Base-by-base conservation (phyloP, 37 sponge, comb jelly and placozoan species). In the Tethya wilhelma region DNA sequence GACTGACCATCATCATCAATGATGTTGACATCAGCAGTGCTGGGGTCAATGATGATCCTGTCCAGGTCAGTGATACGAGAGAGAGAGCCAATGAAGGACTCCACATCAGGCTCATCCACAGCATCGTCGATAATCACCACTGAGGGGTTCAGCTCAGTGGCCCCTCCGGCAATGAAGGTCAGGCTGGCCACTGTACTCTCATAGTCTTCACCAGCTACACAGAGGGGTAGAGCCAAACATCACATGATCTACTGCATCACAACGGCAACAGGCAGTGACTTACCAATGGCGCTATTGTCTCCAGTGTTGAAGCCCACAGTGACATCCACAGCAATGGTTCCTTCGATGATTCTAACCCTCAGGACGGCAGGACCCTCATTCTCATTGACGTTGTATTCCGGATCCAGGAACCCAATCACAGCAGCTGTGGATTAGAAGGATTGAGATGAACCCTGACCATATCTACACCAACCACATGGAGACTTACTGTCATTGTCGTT, bases 1-100 rank as follows among this genome's bases (percentile, higher is more conserved):
- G 25, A 66, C 67, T 65, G 58, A 81, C 81, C 44, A 34, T 81
- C 72, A 57, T 81, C 58, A 57, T 81, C 72, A 22, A 68, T 32
- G 28, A 81, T 71, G 20, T 25, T 31, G 1, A 71, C 59, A 6
- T 2, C 31, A 23, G 71, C 49, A 2, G 19, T 17, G 22, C 1
- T 46, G 9, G 81, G 81, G 38, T 0, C 39, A 31, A 79, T 42
- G 1, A 3, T 4, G 1, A 79, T 56, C 19, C 49, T 46, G 1
- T 53, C 39, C 23, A 4, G 43, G 33, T 33, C 38, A 14, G 67
- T 66, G 14, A 2, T 38, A 20, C 34, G n/a, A 32, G 56, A 55
- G 28, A 79, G 55, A 37, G 19, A 4, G 4, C 38, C 75, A 33
- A 37, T 20, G 39, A 75, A 58, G 14, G 17, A 38, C 60, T 75